These are phyloP conservation scores for Eptesicus fuscus DNA, from an alignment of 2,113 vertebrate species.

Conservation along the genomic window DNA sequence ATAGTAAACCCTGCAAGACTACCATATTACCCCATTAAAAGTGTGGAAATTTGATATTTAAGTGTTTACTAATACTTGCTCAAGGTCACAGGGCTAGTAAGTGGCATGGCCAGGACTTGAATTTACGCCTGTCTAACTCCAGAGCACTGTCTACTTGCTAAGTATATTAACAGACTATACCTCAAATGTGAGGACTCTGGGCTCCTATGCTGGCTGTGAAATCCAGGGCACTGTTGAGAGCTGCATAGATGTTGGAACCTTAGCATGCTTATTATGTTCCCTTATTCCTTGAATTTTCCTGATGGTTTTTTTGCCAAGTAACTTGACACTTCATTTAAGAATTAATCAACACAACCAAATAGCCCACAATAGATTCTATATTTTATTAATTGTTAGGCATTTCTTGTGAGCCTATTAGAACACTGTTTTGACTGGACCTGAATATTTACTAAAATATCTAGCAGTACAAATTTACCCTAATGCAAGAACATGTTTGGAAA, in stretches of 20 bases:
- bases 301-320: neutral
- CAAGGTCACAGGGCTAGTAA: neutral
- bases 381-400: neutral
- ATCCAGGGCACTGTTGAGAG: neutral
- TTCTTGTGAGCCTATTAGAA: neutral
- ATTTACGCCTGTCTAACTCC: neutral
- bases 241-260: neutral
- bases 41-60: neutral
- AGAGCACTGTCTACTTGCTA: neutral
- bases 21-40: neutral
- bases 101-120: neutral
- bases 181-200: neutral
- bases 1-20: neutral
- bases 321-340: neutral
- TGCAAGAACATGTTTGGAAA: neutral
- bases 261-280: neutral
- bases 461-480: neutral
- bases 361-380: neutral
- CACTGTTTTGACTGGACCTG: slow-evolving; percentile 17
- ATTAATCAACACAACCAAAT: neutral
- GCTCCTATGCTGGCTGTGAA: neutral
- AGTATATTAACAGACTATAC: neutral
- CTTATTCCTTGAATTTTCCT: neutral
- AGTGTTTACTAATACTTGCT: neutral
- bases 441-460: slow-evolving; percentile 9